phyloP scores from a whole-genome alignment of 2,888 invertebrate genomes.

The Habrosyne pyritoides region DNA sequence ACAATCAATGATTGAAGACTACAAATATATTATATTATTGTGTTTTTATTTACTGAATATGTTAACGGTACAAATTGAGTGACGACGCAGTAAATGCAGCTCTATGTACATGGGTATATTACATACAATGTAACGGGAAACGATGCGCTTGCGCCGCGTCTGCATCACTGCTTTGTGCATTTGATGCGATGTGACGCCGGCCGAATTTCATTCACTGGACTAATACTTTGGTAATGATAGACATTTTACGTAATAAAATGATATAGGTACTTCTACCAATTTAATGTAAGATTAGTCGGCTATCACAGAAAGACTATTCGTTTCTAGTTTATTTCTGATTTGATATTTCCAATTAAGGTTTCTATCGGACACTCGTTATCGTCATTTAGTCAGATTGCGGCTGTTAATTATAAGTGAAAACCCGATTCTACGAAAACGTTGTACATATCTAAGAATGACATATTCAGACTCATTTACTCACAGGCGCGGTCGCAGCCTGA shows the following conservation, averaged over 20 bases:
- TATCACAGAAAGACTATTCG: no score
- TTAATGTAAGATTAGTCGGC: not conserved
- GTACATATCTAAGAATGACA: not conserved
- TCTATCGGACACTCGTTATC: no score
- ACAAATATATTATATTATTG: no score
- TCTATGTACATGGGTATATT: constrained; percentile 45
- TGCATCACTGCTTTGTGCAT: constrained; percentile 28
- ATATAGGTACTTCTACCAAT: not conserved
- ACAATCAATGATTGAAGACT: no score
- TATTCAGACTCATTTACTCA: no score
- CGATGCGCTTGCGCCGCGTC: constrained; percentile 50
- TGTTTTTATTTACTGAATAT: constrained; percentile 5
- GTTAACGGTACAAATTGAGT: constrained; percentile 32
- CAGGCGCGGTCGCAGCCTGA: no score
- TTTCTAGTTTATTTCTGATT: not conserved
- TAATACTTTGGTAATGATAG: constrained; percentile 2
- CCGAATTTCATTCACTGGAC: constrained; percentile 14
- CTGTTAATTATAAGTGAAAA: not conserved
- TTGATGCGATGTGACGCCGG: constrained; percentile 29
- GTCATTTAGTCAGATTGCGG: not conserved
- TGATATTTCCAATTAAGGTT: not conserved
- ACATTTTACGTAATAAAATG: not conserved
- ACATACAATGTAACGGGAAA: constrained; percentile 69
- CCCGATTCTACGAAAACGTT: not conserved
- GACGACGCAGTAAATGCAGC: constrained; percentile 54